Conservation (phyloP, 2,797 vertebrate genomes). For the Tangara arthus region DNA sequence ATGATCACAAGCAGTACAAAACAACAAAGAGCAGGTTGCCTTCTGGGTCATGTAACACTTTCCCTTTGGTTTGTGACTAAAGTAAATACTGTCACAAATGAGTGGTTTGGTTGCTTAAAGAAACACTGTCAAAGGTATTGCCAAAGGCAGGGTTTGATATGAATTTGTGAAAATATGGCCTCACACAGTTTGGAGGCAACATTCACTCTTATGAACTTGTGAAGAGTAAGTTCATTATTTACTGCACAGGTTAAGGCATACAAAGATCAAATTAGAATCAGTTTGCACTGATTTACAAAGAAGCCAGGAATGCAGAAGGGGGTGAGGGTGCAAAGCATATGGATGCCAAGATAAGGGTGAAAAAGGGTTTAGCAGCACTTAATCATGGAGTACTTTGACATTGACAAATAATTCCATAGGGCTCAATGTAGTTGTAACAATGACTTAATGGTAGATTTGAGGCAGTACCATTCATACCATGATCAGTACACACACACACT, state of each 20-base stretch:
- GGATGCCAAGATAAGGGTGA: background rate
- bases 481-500: background rate
- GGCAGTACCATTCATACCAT: background rate
- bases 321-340: background rate
- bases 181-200: background rate
- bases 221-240: background rate
- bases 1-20: background rate
- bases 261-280: background rate
- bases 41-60: background rate
- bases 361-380: background rate
- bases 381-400: background rate
- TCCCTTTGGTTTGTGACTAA: background rate
- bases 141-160: background rate
- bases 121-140: background rate
- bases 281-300: background rate
- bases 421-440: fast-evolving
- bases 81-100: background rate
- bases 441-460: background rate
- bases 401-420: background rate
- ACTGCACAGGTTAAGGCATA: background rate
- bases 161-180: background rate
- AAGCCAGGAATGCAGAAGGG: background rate
- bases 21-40: background rate
- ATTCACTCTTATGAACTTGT: background rate
- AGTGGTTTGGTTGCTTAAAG: background rate